phyloP scores from a whole-genome alignment of 53 echinoderm and acorn worm genomes.

The Zoroaster sp. region DNA sequence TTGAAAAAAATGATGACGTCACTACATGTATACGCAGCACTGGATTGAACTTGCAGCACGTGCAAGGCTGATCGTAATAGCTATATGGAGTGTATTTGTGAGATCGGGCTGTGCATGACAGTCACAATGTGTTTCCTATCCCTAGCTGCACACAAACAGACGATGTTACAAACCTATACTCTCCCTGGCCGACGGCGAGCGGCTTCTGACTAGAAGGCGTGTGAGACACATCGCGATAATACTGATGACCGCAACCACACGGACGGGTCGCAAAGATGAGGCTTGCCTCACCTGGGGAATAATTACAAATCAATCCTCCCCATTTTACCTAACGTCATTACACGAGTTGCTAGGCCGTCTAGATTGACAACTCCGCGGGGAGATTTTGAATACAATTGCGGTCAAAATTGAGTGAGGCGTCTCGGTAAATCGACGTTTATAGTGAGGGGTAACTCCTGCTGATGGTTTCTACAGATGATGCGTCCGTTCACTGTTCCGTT shows the following conservation, averaged over 20 bases:
- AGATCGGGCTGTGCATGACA: too few species aligned
- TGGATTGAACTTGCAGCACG: background rate
- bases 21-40: background rate
- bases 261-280: background rate
- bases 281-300: background rate
- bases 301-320: slow-evolving; percentile 9
- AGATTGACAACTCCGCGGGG: background rate
- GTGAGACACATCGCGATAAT: background rate
- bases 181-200: background rate
- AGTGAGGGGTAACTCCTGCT: too few species aligned
- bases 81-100: background rate
- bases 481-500: too few species aligned
- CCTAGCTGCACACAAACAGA: too few species aligned
- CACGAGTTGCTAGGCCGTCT: background rate
- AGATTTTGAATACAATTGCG: background rate
- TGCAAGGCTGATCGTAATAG: background rate
- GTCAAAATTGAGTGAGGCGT: background rate
- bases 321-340: background rate
- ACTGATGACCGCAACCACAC: background rate
- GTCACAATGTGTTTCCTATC: too few species aligned
- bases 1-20: background rate
- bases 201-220: background rate
- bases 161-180: too few species aligned
- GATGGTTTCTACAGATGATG: too few species aligned
- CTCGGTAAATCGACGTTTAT: background rate